These are phyloP conservation scores for Diachasma alloeum DNA, from an alignment of 1,140 invertebrate genomes.

Conservation along the genomic window DNA sequence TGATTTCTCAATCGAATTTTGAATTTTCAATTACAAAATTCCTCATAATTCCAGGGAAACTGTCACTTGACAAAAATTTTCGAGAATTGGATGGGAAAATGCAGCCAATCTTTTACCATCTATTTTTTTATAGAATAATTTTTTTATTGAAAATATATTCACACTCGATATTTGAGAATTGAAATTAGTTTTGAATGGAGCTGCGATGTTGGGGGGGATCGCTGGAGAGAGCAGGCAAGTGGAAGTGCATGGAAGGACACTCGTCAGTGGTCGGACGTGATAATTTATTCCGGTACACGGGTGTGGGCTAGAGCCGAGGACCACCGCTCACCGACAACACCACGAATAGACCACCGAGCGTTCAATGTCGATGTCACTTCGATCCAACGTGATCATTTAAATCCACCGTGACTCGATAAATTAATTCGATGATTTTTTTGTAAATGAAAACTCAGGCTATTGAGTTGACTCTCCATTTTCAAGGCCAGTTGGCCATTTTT, in stretches of 20 bases:
- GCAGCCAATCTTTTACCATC: no score
- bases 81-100: no score
- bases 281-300: constrained; percentile 14
- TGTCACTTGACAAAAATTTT: no score
- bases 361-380: constrained; percentile 4
- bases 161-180: neutral
- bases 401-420: constrained; percentile 1
- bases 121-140: no score
- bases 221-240: neutral
- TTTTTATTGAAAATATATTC: neutral
- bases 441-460: neutral
- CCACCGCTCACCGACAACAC: constrained; percentile 3
- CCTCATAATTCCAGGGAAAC: no score
- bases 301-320: neutral
- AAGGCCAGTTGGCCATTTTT: neutral
- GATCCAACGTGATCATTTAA: constrained; percentile 8
- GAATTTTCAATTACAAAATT: no score
- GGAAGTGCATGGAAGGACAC: constrained; percentile 3
- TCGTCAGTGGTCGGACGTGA: constrained; percentile 2
- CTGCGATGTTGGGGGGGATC: neutral
- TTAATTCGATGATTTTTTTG: neutral
- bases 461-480: neutral
- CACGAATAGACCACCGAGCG: neutral
- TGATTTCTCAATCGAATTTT: no score
- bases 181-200: neutral